Conservation (phyloP, 2,888 invertebrate species). For the Melieria omissa region DNA sequence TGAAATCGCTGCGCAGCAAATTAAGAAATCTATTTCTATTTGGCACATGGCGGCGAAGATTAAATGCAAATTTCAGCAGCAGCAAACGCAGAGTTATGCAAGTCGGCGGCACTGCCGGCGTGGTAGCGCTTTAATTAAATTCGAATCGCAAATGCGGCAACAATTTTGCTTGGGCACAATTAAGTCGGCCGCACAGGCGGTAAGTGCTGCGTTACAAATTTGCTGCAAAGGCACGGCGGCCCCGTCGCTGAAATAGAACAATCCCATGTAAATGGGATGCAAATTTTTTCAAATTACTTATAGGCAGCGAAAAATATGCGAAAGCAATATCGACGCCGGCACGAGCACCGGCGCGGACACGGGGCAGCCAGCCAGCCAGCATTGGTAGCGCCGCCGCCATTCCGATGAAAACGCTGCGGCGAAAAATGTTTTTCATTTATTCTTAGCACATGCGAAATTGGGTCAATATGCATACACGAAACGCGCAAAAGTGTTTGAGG, state of each 20-base stretch:
- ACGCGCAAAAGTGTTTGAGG: not conserved
- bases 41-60: conserved; percentile 5
- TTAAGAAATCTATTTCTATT: not conserved
- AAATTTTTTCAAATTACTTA: conserved; percentile 13
- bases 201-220: not conserved
- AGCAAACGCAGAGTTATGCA: conserved; percentile 18
- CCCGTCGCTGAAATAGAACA: not conserved
- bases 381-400: not conserved
- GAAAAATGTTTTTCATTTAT: conserved; percentile 12
- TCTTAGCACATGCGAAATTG: conserved; percentile 29
- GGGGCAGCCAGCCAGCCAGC: not conserved
- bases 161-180: conserved; percentile 24
- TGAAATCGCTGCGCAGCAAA: not conserved
- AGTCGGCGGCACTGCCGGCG: not conserved
- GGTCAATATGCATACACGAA: conserved; percentile 20
- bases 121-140: conserved; percentile 30
- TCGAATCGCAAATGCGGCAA: conserved; percentile 23
- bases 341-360: not conserved
- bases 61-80: conserved; percentile 27
- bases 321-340: not conserved
- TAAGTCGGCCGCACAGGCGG: conserved; percentile 11
- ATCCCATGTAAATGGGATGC: conserved; percentile 16
- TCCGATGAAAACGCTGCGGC: not conserved
- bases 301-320: not conserved
- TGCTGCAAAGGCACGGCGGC: not conserved